Conservation (phyloP, 2,797 vertebrate species). For the Acrossocheilus fasciatus region DNA sequence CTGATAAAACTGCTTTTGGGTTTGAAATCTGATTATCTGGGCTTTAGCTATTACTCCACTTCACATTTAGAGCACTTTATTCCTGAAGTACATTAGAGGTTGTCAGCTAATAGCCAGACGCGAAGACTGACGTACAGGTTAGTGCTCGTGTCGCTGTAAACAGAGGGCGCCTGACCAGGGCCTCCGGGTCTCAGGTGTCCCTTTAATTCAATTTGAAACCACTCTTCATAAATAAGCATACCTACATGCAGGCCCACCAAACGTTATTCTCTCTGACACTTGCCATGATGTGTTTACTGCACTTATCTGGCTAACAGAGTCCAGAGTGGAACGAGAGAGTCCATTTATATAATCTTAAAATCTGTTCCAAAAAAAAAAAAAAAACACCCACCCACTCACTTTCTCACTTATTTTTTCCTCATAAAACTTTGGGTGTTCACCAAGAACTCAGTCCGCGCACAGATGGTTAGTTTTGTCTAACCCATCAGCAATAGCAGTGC, state of each 20-base stretch:
- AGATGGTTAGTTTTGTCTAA: slow-evolving; percentile 35
- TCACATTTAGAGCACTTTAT: slow-evolving; percentile 43
- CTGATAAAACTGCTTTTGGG: slow-evolving; percentile 33
- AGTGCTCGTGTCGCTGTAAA: slow-evolving; percentile 44
- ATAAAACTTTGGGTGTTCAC: slow-evolving; percentile 43
- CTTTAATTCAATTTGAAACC: slow-evolving; percentile 70
- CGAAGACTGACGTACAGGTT: slow-evolving; percentile 42
- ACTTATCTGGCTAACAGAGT: slow-evolving; percentile 44
- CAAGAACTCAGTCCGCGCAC: slow-evolving; percentile 2
- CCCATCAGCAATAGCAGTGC: slow-evolving; percentile 8
- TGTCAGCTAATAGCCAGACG: slow-evolving; percentile 49
- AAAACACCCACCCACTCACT: slow-evolving; percentile 60
- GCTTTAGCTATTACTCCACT: slow-evolving; percentile 26
- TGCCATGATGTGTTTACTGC: slow-evolving; percentile 52
- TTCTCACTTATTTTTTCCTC: slow-evolving; percentile 58
- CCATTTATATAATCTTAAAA: slow-evolving; percentile 74
- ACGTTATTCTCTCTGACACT: slow-evolving; percentile 47
- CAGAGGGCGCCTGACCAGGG: slow-evolving; percentile 45
- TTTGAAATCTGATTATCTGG: slow-evolving; percentile 41
- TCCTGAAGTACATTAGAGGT: slow-evolving; percentile 46
- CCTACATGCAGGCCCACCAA: slow-evolving; percentile 61
- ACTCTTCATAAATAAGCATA: slow-evolving; percentile 67
- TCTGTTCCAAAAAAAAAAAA: slow-evolving; percentile 65
- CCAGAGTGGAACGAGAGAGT: slow-evolving; percentile 60
- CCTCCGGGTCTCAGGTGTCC: slow-evolving; percentile 59